These are phyloP conservation scores for Sterrhoptilus dennistouni DNA, from an alignment of 2,113 vertebrate species.

Conservation along the genomic window DNA sequence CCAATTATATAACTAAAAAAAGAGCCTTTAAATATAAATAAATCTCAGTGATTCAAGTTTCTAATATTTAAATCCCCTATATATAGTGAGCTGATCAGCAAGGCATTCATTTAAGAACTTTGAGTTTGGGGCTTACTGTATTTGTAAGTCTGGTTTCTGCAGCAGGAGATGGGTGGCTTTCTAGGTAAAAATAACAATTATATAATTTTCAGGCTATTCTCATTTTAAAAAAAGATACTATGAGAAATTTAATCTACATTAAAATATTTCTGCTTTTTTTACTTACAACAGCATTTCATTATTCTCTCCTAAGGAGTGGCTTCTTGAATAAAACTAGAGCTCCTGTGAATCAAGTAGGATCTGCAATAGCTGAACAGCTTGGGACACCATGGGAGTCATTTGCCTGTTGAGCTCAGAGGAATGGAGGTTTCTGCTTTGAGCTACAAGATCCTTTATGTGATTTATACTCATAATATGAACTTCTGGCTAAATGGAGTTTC, in stretches of 20 bases:
- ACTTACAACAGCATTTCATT: neutral
- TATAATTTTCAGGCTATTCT: neutral
- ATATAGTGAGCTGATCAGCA: neutral
- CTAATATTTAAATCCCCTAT: neutral
- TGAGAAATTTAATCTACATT: neutral
- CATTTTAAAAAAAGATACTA: neutral
- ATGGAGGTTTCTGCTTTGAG: neutral
- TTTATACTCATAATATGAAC: neutral
- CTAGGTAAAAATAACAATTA: neutral
- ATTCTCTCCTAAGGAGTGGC: neutral
- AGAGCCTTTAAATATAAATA: neutral
- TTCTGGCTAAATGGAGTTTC: neutral
- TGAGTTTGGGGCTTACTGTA: neutral
- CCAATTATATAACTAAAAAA: neutral
- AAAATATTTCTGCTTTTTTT: neutral
- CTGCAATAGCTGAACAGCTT: neutral
- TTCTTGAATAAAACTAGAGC: neutral
- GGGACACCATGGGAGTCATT: neutral
- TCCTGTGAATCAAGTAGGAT: neutral
- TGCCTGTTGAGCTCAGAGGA: neutral
- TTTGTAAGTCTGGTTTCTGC: neutral
- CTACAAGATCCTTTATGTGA: neutral
- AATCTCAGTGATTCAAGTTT: neutral
- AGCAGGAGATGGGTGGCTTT: neutral
- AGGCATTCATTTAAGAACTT: neutral